phyloP scores from a whole-genome alignment of 2,113 vertebrate genomes.

The Tringa solitaria region DNA sequence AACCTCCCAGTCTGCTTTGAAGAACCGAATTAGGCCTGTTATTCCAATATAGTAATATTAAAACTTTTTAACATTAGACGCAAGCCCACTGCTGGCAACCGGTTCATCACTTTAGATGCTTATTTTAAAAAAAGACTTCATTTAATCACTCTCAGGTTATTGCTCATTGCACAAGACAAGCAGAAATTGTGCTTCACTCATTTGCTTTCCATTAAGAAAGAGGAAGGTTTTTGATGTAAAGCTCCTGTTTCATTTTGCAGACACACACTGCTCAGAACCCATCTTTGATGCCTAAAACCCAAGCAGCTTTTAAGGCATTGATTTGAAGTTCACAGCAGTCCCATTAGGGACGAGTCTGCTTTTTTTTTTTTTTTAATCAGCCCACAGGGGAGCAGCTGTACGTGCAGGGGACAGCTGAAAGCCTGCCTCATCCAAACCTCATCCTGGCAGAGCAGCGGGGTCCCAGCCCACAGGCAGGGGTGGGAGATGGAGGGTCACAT shows the following conservation, averaged over 20 bases:
- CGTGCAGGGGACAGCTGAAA: neutral
- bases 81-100: neutral
- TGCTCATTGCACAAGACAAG: neutral
- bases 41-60: neutral
- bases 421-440: neutral
- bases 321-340: neutral
- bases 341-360: neutral
- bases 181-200: neutral
- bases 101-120: neutral
- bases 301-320: neutral
- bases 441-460: neutral
- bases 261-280: slow-evolving; percentile 8
- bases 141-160: slow-evolving; percentile 15
- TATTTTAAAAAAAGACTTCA: neutral
- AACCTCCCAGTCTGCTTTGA: neutral
- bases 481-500: neutral
- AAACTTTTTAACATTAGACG: slow-evolving; percentile 13
- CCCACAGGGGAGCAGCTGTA: neutral
- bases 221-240: slow-evolving; percentile 22
- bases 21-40: neutral
- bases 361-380: neutral
- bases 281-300: slow-evolving; percentile 16
- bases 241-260: slow-evolving; percentile 17
- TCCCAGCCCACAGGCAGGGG: neutral
- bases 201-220: slow-evolving; percentile 39